These are phyloP conservation scores for Conops quadrifasciatus DNA, from an alignment of 2,888 invertebrate genomes.

Conservation along the genomic window DNA sequence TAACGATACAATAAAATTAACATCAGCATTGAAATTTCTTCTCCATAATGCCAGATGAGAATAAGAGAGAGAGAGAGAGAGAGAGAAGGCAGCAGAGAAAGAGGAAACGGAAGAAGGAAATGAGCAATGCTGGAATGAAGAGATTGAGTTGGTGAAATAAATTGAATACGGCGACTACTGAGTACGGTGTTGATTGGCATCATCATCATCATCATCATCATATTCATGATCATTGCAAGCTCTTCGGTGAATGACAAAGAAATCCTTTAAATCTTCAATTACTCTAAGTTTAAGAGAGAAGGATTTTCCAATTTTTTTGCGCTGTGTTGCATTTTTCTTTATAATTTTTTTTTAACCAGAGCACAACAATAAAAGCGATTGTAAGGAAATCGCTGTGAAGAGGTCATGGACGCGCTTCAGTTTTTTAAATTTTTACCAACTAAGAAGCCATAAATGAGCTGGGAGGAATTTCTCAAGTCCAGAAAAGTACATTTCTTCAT, in stretches of 20 bases:
- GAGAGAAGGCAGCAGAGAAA: not conserved
- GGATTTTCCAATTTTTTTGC: slow-evolving; percentile 11
- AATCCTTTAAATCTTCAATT: slow-evolving; percentile 50
- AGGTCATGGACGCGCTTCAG: not conserved
- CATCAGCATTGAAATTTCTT: not conserved
- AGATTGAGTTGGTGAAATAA: not conserved
- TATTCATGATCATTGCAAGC: slow-evolving; percentile 21
- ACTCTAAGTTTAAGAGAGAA: slow-evolving; percentile 48
- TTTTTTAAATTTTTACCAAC: not conserved
- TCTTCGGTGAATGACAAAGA: slow-evolving; percentile 48
- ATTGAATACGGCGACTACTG: no score
- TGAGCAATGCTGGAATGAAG: not conserved
- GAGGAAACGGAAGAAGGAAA: not conserved
- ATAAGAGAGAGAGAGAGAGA: no score
- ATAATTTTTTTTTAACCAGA: not conserved
- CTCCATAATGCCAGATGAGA: no score
- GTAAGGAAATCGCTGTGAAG: not conserved
- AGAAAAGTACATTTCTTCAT: not conserved
- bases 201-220: slow-evolving; percentile 15
- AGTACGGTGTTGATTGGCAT: no score
- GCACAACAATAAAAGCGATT: not conserved
- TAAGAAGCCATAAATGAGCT: not conserved
- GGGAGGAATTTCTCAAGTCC: not conserved
- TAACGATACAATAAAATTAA: not conserved
- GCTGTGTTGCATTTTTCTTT: not conserved